These are phyloP conservation scores for Denticeps clupeoides DNA, from an alignment of 2,797 vertebrate species.

Conservation along the genomic window DNA sequence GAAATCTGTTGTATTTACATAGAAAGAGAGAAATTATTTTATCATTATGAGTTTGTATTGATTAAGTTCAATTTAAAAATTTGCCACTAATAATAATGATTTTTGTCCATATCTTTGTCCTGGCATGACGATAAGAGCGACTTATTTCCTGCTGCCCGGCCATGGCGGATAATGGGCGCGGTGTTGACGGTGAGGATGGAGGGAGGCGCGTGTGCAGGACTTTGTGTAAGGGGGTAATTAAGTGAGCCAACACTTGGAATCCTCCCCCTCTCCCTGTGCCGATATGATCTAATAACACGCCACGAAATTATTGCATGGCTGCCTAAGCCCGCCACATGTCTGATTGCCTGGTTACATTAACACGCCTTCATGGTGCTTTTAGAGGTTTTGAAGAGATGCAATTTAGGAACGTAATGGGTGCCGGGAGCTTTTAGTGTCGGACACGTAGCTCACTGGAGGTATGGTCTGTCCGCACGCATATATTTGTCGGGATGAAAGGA, in stretches of 20 bases:
- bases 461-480: slow-evolving; percentile 48
- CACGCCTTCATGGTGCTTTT: slow-evolving; percentile 49
- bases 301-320: slow-evolving; percentile 34
- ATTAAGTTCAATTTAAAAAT: too few relatives aligned
- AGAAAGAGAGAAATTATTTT: too few relatives aligned
- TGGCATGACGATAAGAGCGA: slow-evolving; percentile 5
- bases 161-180: slow-evolving; percentile 23
- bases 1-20: too few relatives aligned
- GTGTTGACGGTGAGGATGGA: slow-evolving; percentile 10
- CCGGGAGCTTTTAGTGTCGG: slow-evolving; percentile 36
- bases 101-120: too few relatives aligned
- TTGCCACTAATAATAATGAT: too few relatives aligned
- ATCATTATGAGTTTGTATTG: too few relatives aligned
- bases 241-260: slow-evolving; percentile 33
- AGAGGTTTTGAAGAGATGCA: slow-evolving; percentile 52
- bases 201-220: background rate
- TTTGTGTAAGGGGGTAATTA: slow-evolving; percentile 32
- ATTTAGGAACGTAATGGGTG: slow-evolving; percentile 45
- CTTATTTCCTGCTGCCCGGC: slow-evolving; percentile 18
- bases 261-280: slow-evolving; percentile 22
- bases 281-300: slow-evolving; percentile 44
- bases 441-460: slow-evolving; percentile 44
- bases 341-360: slow-evolving; percentile 27
- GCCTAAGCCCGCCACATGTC: slow-evolving; percentile 33
- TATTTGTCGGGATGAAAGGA: slow-evolving; percentile 23